Conservation (phyloP, 2,797 vertebrate genomes). For the Lates japonicus region DNA sequence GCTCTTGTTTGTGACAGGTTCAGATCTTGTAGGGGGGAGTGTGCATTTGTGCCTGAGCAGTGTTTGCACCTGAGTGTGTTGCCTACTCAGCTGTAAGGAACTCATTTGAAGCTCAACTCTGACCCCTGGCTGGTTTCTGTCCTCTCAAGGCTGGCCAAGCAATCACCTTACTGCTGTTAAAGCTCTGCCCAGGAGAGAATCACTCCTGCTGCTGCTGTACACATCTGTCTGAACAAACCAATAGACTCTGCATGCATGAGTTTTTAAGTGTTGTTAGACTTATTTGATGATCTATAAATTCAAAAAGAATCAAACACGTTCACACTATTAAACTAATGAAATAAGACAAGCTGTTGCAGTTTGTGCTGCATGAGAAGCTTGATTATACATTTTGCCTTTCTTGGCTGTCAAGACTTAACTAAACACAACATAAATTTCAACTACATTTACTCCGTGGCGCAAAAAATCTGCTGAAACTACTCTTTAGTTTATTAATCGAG, state of each 20-base stretch:
- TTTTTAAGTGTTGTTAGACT: neutral
- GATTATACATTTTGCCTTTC: slow-evolving; percentile 14
- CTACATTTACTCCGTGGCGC: slow-evolving; percentile 15
- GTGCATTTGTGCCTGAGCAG: neutral
- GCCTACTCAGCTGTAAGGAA: slow-evolving; percentile 5
- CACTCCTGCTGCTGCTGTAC: slow-evolving; percentile 7
- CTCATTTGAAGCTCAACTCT: slow-evolving; percentile 22
- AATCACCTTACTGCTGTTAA: slow-evolving; percentile 39
- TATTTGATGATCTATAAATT: neutral
- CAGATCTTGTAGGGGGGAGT: neutral
- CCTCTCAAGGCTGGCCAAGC: slow-evolving; percentile 12
- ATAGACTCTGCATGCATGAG: neutral
- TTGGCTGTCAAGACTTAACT: slow-evolving; percentile 33
- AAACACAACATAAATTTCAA: slow-evolving; percentile 43
- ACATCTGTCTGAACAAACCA: slow-evolving; percentile 16
- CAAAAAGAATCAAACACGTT: neutral
- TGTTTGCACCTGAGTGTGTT: neutral
- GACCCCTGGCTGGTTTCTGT: slow-evolving; percentile 37
- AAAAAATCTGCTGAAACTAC: slow-evolving; percentile 40
- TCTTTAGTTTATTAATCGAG: slow-evolving; percentile 46
- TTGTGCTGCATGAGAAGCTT: slow-evolving; percentile 4
- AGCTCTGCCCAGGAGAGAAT: slow-evolving; percentile 4
- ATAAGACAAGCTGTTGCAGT: slow-evolving; percentile 36
- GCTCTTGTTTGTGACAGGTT: neutral
- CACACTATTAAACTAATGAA: slow-evolving; percentile 8